Conservation (phyloP, 2,797 vertebrate species). For the Smutsia temminckii region DNA sequence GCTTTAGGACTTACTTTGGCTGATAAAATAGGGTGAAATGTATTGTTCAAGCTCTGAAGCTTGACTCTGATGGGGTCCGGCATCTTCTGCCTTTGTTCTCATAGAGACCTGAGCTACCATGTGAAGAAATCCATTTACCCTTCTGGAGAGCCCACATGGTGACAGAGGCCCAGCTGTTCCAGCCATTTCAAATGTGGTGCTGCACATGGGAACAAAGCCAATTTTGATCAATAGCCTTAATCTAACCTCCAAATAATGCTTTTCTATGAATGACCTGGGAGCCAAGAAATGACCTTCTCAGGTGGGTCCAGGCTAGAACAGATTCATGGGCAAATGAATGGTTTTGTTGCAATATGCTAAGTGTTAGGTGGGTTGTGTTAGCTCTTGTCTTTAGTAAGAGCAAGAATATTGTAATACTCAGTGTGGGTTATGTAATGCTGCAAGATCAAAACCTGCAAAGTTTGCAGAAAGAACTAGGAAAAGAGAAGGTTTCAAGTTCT, state of each 20-base stretch:
- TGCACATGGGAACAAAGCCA: background rate
- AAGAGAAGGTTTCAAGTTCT: background rate
- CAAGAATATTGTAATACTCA: background rate
- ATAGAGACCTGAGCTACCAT: background rate
- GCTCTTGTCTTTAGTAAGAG: background rate
- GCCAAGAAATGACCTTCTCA: background rate
- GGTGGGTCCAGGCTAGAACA: background rate
- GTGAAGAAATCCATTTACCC: background rate
- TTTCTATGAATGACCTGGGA: background rate
- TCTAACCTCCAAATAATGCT: background rate
- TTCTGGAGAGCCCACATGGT: background rate
- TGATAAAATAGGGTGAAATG: background rate
- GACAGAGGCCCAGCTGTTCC: background rate
- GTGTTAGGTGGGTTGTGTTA: background rate
- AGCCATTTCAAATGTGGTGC: background rate
- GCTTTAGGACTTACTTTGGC: background rate
- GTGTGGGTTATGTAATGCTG: background rate
- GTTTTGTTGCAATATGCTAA: background rate
- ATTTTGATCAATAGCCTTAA: background rate
- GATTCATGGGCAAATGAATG: background rate
- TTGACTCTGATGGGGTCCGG: background rate
- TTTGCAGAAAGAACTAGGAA: constrained; percentile 8
- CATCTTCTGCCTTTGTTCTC: background rate
- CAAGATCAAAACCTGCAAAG: background rate
- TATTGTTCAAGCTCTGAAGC: background rate